A percentile compares a stretch with the other conserved stretches of the same genome.
These are phyloP conservation scores for Channa maculata DNA, from an alignment of 2,113 vertebrate genomes.

Conservation along the genomic window DNA sequence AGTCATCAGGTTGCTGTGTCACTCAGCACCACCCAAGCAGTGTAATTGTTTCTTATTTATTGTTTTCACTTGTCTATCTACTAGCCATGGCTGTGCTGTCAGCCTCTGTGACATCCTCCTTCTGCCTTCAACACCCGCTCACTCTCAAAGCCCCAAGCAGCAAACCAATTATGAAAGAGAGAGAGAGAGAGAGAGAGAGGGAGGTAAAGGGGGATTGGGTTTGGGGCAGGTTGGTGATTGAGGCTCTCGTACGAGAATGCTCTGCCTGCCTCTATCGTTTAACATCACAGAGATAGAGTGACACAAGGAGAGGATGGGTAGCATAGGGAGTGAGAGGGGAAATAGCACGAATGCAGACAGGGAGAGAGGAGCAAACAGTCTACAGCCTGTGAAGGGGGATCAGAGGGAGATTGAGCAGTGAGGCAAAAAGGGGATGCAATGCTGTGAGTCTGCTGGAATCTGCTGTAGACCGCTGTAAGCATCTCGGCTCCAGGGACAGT, in stretches of 20 bases:
- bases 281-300: conserved; percentile 37
- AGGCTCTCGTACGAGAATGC: conserved; percentile 60
- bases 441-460: conserved; percentile 5
- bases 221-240: conserved; percentile 35
- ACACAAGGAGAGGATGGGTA: not conserved
- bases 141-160: conserved; percentile 10
- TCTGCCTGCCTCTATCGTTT: conserved; percentile 63
- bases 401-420: not conserved
- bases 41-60: conserved; percentile 40
- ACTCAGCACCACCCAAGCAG: not conserved
- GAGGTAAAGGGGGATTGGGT: not conserved
- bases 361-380: not conserved
- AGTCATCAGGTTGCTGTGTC: not conserved
- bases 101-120: conserved; percentile 37
- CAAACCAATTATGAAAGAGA: conserved; percentile 42
- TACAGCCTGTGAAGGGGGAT: not conserved
- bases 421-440: not conserved
- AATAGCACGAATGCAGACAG: conserved; percentile 13
- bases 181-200: not conserved
- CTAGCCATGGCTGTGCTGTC: conserved; percentile 13
- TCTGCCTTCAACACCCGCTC: not conserved
- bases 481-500: conserved; percentile 14
- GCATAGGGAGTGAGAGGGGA: not conserved
- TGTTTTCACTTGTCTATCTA: conserved; percentile 29
- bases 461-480: too few species aligned